Evolutionary conservation across 2,113 vertebrate species (phyloP).

Genomic region (Anarrhichthys ocellatus): DNA sequence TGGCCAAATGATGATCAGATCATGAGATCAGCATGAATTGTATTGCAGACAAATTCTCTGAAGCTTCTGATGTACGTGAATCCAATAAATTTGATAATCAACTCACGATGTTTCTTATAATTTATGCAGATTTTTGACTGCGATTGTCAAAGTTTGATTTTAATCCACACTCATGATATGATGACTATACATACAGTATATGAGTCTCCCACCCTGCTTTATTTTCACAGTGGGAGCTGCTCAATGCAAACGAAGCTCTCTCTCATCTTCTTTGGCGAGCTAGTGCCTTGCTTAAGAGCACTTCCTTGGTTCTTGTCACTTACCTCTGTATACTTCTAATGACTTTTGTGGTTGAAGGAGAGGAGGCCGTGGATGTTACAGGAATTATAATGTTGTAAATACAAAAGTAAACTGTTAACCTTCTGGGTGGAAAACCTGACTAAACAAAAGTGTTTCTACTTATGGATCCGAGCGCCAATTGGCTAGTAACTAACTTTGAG

Average conservation of each 20-base stretch:
- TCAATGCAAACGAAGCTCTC: not conserved
- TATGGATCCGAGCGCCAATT: not conserved
- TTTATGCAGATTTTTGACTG: not conserved
- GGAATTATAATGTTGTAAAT: not conserved
- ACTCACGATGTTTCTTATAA: not conserved
- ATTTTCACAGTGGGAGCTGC: not conserved
- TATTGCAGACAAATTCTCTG: not conserved
- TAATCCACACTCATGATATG: not conserved
- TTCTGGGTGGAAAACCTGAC: too few relatives aligned
- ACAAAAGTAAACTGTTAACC: not conserved
- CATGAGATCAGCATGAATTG: not conserved
- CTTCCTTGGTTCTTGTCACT: not conserved
- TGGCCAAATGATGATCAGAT: not conserved
- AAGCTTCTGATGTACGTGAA: not conserved
- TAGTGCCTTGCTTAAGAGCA: not conserved
- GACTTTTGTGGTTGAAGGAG: not conserved
- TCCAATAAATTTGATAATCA: not conserved
- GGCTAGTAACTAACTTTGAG: not conserved
- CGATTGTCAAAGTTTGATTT: constrained; percentile 19
- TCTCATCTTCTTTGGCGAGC: not conserved
- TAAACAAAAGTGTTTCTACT: not conserved
- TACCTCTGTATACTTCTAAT: not conserved
- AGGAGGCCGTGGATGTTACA: not conserved
- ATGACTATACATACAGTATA: not conserved
- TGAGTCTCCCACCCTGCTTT: not conserved